Percentiles rank a stretch among this genome's conserved stretches.
Evolutionary conservation across 1,140 invertebrate species (phyloP).

Genomic region (Cephus cinctus): DNA sequence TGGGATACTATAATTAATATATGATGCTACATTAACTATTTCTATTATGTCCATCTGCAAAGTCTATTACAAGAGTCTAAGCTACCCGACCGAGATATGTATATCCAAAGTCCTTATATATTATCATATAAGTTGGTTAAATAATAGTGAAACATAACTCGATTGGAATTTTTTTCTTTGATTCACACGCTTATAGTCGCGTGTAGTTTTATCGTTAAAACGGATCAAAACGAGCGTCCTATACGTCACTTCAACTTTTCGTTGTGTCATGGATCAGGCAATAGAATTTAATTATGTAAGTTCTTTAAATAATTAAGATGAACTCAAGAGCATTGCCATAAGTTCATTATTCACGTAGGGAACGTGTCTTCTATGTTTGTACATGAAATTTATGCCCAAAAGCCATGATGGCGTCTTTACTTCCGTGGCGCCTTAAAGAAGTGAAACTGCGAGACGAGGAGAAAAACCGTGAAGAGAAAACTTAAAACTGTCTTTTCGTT

Average conservation of each 20-base stretch:
- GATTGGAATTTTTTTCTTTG: not conserved
- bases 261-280: too few species aligned
- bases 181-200: not conserved
- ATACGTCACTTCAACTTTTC: constrained; percentile 11
- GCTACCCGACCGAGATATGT: constrained; percentile 22
- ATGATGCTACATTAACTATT: constrained; percentile 51
- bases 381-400: not conserved
- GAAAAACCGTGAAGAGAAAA: constrained; percentile 3
- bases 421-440: constrained; percentile 2
- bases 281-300: too few species aligned
- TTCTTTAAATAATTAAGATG: too few species aligned
- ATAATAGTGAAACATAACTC: not conserved
- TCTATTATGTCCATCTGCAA: constrained; percentile 56
- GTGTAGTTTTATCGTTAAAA: not conserved
- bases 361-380: not conserved
- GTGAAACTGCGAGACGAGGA: not conserved
- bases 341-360: constrained; percentile 3
- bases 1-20: constrained; percentile 35
- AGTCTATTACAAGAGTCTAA: constrained; percentile 57
- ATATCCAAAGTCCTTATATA: not conserved
- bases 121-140: not conserved
- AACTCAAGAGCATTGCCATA: too few species aligned
- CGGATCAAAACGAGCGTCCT: constrained; percentile 3
- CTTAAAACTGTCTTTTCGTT: not conserved
- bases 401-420: not conserved